Conservation (phyloP, 1,140 invertebrate species). For the Metopolophium dirhodum region DNA sequence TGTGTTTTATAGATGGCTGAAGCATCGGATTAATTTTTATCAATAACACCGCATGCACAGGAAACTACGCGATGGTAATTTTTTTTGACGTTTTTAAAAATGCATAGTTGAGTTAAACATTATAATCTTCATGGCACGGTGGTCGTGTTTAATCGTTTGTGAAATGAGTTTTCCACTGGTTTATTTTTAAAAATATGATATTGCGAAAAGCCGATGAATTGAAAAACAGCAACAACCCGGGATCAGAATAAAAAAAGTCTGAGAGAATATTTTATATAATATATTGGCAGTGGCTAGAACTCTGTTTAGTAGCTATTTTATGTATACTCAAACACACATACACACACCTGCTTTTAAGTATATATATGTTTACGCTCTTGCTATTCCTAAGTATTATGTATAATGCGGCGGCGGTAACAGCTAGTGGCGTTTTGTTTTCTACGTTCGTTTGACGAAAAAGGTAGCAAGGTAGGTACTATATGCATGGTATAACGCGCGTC, state of each 20-base stretch:
- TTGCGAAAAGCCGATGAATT: background rate
- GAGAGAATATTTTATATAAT: constrained; percentile 1
- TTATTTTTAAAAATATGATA: constrained; percentile 45
- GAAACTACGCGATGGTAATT: background rate
- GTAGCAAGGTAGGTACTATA: background rate
- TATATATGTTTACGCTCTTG: background rate
- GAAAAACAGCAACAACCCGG: background rate
- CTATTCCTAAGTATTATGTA: background rate
- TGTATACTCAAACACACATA: too few species aligned
- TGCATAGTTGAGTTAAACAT: constrained; percentile 40
- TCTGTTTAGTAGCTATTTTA: background rate
- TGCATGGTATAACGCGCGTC: background rate
- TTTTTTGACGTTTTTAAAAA: constrained; percentile 41
- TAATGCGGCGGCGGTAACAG: background rate
- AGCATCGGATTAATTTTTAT: background rate
- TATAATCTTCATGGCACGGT: constrained; percentile 25
- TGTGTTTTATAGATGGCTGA: background rate
- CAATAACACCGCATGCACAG: background rate
- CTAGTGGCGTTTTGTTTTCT: background rate
- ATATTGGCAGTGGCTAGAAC: background rate
- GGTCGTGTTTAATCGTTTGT: constrained; percentile 49
- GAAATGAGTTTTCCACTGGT: constrained; percentile 46
- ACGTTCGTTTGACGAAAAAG: background rate
- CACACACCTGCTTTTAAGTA: background rate
- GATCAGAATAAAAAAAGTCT: background rate